These are phyloP conservation scores for Drosophila antonietae DNA, from an alignment of 2,888 invertebrate species.

Conservation along the genomic window DNA sequence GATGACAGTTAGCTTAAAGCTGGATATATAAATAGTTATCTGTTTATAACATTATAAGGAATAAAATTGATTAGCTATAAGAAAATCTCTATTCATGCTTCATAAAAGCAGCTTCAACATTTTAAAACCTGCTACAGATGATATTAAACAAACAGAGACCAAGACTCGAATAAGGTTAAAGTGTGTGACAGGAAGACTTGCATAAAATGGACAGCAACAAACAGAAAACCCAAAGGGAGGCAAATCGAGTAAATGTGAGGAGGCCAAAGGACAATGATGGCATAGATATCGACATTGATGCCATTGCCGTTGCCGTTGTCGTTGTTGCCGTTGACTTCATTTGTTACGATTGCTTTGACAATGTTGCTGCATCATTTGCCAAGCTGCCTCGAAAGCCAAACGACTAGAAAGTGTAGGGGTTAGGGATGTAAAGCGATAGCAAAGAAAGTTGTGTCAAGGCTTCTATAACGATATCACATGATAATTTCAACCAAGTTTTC, in stretches of 20 bases:
- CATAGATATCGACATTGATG: constrained; percentile 36
- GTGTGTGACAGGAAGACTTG: constrained; percentile 20
- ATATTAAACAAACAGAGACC: neutral
- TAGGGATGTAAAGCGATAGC: neutral
- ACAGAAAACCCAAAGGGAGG: constrained; percentile 7
- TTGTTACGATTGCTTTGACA: constrained; percentile 77
- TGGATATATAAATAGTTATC: neutral
- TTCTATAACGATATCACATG: constrained; percentile 11
- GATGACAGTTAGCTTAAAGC: neutral
- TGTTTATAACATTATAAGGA: neutral
- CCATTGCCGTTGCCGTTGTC: constrained; percentile 8
- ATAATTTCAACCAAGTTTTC: constrained; percentile 24
- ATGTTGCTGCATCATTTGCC: constrained; percentile 75
- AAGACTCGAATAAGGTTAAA: neutral
- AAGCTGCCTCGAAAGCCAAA: constrained; percentile 24
- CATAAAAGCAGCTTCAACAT: neutral
- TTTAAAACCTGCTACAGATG: neutral
- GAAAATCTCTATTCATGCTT: too few relatives aligned
- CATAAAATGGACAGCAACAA: constrained; percentile 42
- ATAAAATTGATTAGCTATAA: too few relatives aligned
- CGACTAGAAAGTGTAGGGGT: constrained; percentile 1
- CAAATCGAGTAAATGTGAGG: neutral
- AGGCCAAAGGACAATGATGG: constrained; percentile 1
- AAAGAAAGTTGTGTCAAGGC: neutral
- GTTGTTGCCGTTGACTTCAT: constrained; percentile 67